Evolutionary conservation across 2,888 invertebrate genomes (phyloP).

Genomic region (Chymomyza caudatula): DNA sequence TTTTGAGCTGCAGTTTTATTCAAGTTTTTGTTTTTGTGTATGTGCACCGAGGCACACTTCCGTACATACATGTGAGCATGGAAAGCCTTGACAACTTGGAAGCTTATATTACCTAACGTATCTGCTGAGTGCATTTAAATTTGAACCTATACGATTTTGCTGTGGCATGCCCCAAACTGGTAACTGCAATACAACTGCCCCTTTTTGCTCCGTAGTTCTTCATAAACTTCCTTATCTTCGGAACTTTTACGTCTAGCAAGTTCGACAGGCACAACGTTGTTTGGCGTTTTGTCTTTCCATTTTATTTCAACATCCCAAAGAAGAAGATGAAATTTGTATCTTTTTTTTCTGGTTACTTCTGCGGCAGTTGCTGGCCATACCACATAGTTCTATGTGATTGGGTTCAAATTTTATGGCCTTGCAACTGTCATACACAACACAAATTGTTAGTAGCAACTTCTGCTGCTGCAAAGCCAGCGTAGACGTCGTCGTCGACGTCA

Average conservation of each 20-base stretch:
- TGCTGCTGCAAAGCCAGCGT: neutral
- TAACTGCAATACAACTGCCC: no score
- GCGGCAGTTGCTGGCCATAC: slow-evolving; percentile 9
- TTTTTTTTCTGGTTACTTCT: neutral
- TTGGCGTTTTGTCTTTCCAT: slow-evolving; percentile 3
- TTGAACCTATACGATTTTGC: no score
- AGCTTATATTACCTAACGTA: no score
- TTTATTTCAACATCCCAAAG: neutral
- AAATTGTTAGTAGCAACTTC: neutral
- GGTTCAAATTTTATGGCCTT: slow-evolving; percentile 19
- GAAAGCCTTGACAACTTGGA: no score
- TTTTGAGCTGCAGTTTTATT: no score
- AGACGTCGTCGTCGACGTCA: neutral
- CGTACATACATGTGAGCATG: no score
- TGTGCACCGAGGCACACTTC: no score
- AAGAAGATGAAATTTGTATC: neutral
- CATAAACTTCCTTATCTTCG: neutral
- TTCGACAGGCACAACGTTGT: slow-evolving; percentile 28
- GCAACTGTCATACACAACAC: slow-evolving; percentile 10
- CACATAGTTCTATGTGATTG: slow-evolving; percentile 19
- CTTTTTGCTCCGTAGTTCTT: no score
- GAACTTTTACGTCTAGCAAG: neutral
- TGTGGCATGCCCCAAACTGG: no score
- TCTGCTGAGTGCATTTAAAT: no score
- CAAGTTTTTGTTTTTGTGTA: no score